Conservation (phyloP, 2,113 vertebrate genomes). For the Alligator mississippiensis region DNA sequence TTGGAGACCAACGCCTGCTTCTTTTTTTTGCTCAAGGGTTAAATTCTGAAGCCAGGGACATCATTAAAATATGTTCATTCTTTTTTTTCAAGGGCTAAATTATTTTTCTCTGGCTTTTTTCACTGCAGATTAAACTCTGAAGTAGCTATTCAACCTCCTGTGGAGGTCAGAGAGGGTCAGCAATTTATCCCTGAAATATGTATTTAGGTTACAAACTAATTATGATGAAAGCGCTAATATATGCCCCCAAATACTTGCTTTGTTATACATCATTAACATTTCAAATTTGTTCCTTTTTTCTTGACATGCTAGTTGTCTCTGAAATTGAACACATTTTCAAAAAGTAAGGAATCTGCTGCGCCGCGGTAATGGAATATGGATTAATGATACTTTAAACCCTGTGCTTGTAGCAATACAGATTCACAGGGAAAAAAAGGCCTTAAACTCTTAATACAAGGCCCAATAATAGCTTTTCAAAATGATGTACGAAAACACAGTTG, state of each 20-base stretch:
- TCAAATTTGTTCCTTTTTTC: constrained; percentile 8
- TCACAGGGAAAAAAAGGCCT: constrained; percentile 10
- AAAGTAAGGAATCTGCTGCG: not conserved
- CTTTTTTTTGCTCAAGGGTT: not conserved
- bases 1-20: not conserved
- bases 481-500: not conserved
- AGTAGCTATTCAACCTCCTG: constrained; percentile 30
- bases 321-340: not conserved
- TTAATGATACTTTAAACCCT: constrained; percentile 32
- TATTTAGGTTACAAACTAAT: constrained; percentile 67
- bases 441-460: constrained; percentile 7
- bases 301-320: not conserved
- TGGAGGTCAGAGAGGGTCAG: constrained; percentile 28
- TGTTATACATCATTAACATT: constrained; percentile 38
- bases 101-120: constrained; percentile 36
- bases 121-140: constrained; percentile 51
- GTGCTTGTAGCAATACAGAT: not conserved
- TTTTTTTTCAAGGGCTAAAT: constrained; percentile 3
- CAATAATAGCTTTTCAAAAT: constrained; percentile 29
- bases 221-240: constrained; percentile 51
- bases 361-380: not conserved
- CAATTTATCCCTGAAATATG: constrained; percentile 61
- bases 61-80: not conserved
- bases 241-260: constrained; percentile 5
- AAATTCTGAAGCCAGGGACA: constrained; percentile 28